These are phyloP conservation scores for Mobula birostris DNA, from an alignment of 2,113 vertebrate genomes.

Conservation along the genomic window DNA sequence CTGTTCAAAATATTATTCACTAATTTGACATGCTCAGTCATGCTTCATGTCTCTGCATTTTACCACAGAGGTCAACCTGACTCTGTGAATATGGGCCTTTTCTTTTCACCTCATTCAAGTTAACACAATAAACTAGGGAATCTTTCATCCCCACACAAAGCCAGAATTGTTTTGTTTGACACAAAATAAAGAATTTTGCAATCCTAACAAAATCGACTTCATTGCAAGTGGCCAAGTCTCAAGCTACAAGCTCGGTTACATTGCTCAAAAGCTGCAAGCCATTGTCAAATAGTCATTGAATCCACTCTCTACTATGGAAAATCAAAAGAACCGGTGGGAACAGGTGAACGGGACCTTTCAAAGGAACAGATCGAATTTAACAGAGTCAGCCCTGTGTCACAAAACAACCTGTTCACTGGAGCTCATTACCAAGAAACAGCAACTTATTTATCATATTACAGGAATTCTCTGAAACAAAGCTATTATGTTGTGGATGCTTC, in stretches of 20 bases:
- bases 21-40: not conserved
- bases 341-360: conserved; percentile 11
- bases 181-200: not conserved
- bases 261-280: not conserved
- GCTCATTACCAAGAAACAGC: not conserved
- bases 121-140: too few relatives aligned
- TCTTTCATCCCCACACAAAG: not conserved
- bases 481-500: not conserved
- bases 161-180: not conserved
- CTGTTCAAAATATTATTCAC: not conserved
- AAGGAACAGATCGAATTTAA: not conserved
- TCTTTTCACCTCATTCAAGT: not conserved
- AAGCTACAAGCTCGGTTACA: not conserved
- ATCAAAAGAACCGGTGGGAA: not conserved
- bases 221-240: not conserved
- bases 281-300: not conserved
- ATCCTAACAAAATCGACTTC: not conserved
- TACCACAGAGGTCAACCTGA: not conserved
- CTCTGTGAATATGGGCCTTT: not conserved
- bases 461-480: not conserved
- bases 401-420: not conserved
- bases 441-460: not conserved
- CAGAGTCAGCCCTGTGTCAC: not conserved
- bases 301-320: not conserved
- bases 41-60: not conserved